Conservation (phyloP, 2,113 vertebrate genomes). For the Lontra canadensis region DNA sequence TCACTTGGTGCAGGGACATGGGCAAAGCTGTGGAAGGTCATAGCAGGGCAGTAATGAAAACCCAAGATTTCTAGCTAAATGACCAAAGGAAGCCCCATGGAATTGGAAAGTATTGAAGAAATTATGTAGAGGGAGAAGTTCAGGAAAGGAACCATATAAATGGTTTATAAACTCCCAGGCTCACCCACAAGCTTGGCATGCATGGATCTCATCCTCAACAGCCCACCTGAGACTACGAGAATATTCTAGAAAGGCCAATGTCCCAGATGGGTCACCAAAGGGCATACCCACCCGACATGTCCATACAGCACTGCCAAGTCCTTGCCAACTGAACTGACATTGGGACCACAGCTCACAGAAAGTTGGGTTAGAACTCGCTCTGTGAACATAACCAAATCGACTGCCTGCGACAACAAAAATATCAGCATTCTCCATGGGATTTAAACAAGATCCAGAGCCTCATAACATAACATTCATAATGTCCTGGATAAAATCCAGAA, state of each 20-base stretch:
- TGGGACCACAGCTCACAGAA: not conserved
- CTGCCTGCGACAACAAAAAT: not conserved
- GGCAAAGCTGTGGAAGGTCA: not conserved
- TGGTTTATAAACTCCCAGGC: not conserved
- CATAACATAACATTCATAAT: constrained; percentile 40
- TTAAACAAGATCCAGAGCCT: constrained; percentile 33
- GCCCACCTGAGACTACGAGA: not conserved
- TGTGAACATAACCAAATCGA: not conserved
- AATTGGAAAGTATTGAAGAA: not conserved
- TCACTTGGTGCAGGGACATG: not conserved
- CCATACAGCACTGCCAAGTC: not conserved
- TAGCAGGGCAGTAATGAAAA: not conserved
- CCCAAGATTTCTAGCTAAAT: not conserved
- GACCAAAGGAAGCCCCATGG: not conserved
- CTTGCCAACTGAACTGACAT: not conserved
- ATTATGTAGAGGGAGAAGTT: not conserved
- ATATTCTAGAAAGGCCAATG: not conserved
- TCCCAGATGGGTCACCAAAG: not conserved
- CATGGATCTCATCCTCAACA: not conserved
- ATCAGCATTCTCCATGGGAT: not conserved
- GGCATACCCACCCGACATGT: not conserved
- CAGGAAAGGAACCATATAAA: not conserved
- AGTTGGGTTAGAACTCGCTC: not conserved
- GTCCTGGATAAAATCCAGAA: not conserved
- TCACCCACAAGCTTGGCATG: not conserved